phyloP scores from a whole-genome alignment of 1,140 invertebrate genomes.

The Gyrodactylus bullatarudis region DNA sequence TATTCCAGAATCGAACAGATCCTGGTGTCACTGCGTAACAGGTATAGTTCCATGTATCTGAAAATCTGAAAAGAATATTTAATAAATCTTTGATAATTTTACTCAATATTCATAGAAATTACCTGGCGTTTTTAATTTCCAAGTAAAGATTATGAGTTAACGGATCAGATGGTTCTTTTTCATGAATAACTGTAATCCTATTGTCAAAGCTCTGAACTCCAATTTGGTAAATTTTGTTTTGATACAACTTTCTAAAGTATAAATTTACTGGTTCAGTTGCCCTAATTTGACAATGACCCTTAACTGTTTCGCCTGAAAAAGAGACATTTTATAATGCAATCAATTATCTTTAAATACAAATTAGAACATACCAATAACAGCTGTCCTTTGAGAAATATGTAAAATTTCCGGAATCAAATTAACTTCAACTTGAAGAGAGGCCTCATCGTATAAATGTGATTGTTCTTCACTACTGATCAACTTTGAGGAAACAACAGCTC shows the following conservation, averaged over 20 bases:
- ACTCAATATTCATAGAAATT: neutral
- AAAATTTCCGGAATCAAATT: neutral
- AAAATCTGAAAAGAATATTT: constrained; percentile 1
- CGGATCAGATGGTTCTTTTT: neutral
- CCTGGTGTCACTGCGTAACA: neutral
- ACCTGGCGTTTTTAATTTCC: neutral
- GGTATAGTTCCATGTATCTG: constrained; percentile 3
- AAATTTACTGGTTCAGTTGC: neutral
- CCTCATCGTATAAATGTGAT: neutral
- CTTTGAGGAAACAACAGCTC: neutral
- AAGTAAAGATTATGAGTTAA: neutral
- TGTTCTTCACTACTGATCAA: neutral
- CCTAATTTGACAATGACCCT: neutral
- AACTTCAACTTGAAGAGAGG: neutral
- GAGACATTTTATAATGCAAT: neutral
- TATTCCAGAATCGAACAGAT: neutral
- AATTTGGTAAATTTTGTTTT: neutral
- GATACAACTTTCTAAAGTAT: neutral
- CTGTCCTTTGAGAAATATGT: neutral
- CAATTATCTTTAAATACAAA: neutral
- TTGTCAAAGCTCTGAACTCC: neutral
- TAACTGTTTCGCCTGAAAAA: neutral
- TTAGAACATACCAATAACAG: neutral
- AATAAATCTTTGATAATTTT: neutral
- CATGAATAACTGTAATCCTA: neutral